Evolutionary conservation across 2,113 vertebrate genomes (phyloP).

Genomic region (Seriola dumerili): DNA sequence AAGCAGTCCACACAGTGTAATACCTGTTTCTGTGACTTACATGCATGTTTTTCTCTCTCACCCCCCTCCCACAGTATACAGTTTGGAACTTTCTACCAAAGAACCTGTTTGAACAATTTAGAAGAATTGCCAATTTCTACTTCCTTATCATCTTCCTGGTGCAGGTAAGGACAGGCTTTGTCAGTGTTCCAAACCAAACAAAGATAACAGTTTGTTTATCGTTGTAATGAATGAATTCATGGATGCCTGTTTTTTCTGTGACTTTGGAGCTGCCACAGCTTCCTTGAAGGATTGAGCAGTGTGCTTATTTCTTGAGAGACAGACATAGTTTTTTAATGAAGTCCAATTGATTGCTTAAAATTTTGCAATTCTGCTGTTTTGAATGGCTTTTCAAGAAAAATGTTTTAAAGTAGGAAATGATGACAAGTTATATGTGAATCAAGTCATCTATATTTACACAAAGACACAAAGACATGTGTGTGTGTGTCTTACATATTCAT

Average conservation of each 20-base stretch:
- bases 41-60: slow-evolving; percentile 21
- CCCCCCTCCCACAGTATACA: slow-evolving; percentile 88
- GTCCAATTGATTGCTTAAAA: background rate
- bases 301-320: background rate
- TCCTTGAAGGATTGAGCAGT: background rate
- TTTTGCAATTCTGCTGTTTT: background rate
- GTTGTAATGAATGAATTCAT: background rate
- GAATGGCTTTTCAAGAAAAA: background rate
- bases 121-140: slow-evolving; percentile 99
- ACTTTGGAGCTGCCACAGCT: background rate
- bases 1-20: background rate
- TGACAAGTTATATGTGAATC: background rate
- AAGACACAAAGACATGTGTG: no score
- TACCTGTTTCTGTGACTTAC: slow-evolving; percentile 9
- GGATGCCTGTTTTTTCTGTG: background rate
- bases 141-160: slow-evolving; percentile 99
- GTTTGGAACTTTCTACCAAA: slow-evolving; percentile 99
- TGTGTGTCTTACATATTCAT: no score
- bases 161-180: slow-evolving; percentile 88
- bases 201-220: background rate
- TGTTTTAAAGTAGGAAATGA: background rate
- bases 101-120: slow-evolving; percentile 99
- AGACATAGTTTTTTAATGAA: background rate
- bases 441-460: no score
- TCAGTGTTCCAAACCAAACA: slow-evolving; percentile 12